Base-by-base conservation (phyloP, 2,113 vertebrate genomes). In the Oncorhynchus gorbuscha region DNA sequence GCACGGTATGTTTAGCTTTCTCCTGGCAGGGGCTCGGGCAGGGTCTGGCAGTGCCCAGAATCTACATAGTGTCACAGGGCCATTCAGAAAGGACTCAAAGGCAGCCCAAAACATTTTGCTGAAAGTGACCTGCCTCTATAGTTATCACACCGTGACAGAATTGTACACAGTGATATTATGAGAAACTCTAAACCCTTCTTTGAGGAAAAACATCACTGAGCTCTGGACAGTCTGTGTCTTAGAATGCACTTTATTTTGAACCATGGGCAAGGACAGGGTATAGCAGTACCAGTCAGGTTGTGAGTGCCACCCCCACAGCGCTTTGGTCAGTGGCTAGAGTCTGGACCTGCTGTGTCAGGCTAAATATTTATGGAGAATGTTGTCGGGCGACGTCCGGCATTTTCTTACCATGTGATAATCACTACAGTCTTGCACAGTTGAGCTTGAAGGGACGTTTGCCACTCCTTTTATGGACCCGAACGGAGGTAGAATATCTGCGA, bases 1-100 rank as follows among this genome's bases (percentile, higher is more conserved):
- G 85, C 82, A 80, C 48, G 18, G 28, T 5, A 28, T n/a, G 69
- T 71, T 24, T 24, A 24, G 71, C 73, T 77, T 76, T 58, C 22
- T 4, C 61, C 24, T 73, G 81, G 74, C 70, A 73, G 39, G 8
- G 16, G 14, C 51, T 14, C 18, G 16, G 35, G 24, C 13, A 24
- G 71, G 32, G 72, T 4, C 49, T 76, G 69, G 64, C 78, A 78
- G 64, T 39, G 71, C 58, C 66, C 58, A 66, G 35, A 80, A 51
- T 71, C 62, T 74, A 76, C 71, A 79, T 72, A 67, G 14, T 39
- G 49, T 58, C 72, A 79, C 20, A 64, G 62, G 5, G 64, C 69
- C 70, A 73, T 71, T 67, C 28, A 39, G 51, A 71, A 62, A 72
- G 18, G 68, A 45, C 64, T 28, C 48, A 62, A 8, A 22, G 59